Evolutionary conservation across 2,888 invertebrate species (phyloP).

Genomic region (Tubulanus polymorphus): DNA sequence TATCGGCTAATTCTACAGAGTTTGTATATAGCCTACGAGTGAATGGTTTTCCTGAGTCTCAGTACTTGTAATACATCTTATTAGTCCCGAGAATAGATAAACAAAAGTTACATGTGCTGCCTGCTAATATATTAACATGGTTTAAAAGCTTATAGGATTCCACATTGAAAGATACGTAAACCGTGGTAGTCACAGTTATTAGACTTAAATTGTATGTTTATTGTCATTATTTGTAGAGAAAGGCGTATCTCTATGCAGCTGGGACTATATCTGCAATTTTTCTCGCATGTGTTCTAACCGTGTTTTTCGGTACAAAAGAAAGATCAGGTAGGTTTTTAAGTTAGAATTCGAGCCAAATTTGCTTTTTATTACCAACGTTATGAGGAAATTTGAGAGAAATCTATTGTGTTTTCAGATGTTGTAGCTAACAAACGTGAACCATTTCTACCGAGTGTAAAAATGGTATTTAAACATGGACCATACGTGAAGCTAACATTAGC

Average conservation of each 20-base stretch:
- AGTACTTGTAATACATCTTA: too few species aligned
- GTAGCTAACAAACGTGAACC: slow-evolving; percentile 21
- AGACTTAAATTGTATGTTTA: too few species aligned
- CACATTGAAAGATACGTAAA: too few species aligned
- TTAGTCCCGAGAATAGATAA: too few species aligned
- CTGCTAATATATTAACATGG: too few species aligned
- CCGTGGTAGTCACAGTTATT: too few species aligned
- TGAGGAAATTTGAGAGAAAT: neutral
- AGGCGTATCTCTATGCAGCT: slow-evolving; percentile 33
- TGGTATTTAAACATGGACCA: slow-evolving; percentile 36
- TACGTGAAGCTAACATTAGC: slow-evolving; percentile 31
- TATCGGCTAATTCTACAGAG: too few species aligned
- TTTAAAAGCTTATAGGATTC: too few species aligned
- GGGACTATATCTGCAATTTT: slow-evolving; percentile 31
- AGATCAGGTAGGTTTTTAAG: slow-evolving; percentile 13
- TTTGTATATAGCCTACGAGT: too few species aligned
- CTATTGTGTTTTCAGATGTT: slow-evolving; percentile 18
- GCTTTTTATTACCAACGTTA: neutral
- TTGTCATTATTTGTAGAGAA: slow-evolving; percentile 23
- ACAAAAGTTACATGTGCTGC: too few species aligned
- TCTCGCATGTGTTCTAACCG: slow-evolving; percentile 29
- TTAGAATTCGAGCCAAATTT: neutral
- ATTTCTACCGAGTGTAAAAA: slow-evolving; percentile 30
- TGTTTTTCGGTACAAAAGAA: slow-evolving; percentile 38
- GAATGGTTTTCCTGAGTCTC: too few species aligned